Base-by-base conservation (phyloP, 2,888 invertebrate genomes). In the Campaea margaritaria region DNA sequence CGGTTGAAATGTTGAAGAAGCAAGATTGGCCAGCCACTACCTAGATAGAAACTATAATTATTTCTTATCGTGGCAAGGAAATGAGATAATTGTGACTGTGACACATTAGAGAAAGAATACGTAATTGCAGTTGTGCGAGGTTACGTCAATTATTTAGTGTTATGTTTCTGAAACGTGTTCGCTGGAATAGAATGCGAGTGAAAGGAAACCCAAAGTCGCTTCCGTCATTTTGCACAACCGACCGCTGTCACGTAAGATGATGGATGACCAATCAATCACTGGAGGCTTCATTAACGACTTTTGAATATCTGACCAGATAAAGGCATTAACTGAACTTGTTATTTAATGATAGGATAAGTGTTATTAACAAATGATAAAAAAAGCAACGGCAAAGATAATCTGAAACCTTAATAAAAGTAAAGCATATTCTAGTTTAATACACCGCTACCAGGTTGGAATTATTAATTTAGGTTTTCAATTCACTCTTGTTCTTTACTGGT, bases 161-260 rank as follows among this genome's bases (percentile, higher is more conserved):
- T 71, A 62, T 68, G 64, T 71, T 72, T 64, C 75, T 73, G 70
- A 75, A 79, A 73, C 74, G 61, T 63, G 78, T 75, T 75, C 70
- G 57, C 12, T 12, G 36, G 34, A 36, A 31, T 69, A 73, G 73
- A 69, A 76, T 69, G 64, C 61, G 52, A 73, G 83, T 81, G 85
- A 84, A 84, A 85, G 85, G 77, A 60, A 78, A 73, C 65, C 67
- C 64, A 69, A 67, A 72, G 47, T 15, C 36, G 72, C 79, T 85
- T 86, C 84, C 87, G 83, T 73, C 68, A 70, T 82, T 87, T 21
- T 85, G 72, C 83, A 79, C 81, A 86, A 84, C 72, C 43, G 2
- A 49, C 48, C 16, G 4, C 46, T 47, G 59, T 84, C 80, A 83
- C 75, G 82, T 79, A 83, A 85, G 58, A 63, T 70, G 62, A 79